Base-by-base conservation (phyloP, 2,888 invertebrate genomes). In the Campaea margaritaria region DNA sequence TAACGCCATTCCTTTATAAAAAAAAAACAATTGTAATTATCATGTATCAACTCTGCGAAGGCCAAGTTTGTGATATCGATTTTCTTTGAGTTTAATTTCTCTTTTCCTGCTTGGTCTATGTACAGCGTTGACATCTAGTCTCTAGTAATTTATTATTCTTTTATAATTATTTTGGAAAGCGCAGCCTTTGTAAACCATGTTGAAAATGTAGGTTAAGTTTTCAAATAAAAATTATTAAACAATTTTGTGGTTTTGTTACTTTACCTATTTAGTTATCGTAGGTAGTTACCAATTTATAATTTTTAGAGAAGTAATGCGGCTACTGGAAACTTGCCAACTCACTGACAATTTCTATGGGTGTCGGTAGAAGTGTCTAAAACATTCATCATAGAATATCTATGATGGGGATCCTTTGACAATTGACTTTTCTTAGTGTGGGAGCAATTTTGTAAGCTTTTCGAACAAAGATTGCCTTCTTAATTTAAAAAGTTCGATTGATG, bases 121-220 rank as follows among this genome's bases (percentile, higher is more conserved):
- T 87, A 86, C 74, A 85, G 81, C 78, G 81, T 86, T 83, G 77
- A 79, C 81, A 72, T 89, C 91, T 91, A 91, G 91, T 91, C 91
- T 85, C 81, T 89, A 86, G 81, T 87, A 82, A 89, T 84, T 89
- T 88, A 87, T 88, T 87, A 79, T 82, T 78, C 74, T 71, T 79
- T 77, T 65, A 52, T 68, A 72, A 73, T 72, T 74, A 68, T 73
- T 71, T 70, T 67, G 70, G 67, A 73, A 76, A 72, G 70, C 70
- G 74, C 76, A 78, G 73, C 72, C 76, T 80, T 81, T 82, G 78
- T 81, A 44, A 81, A 84, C 66, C 72, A 85, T 78, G 85, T 88
- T 86, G 82, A 80, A 81, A 49, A 75, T 82, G 83, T 67, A 87
- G 86, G 77, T 87, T 89, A 89, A 89, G 88, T 90, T 89, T 87